These are phyloP conservation scores for Molorchus minor DNA, from an alignment of 2,888 invertebrate genomes.

Conservation along the genomic window DNA sequence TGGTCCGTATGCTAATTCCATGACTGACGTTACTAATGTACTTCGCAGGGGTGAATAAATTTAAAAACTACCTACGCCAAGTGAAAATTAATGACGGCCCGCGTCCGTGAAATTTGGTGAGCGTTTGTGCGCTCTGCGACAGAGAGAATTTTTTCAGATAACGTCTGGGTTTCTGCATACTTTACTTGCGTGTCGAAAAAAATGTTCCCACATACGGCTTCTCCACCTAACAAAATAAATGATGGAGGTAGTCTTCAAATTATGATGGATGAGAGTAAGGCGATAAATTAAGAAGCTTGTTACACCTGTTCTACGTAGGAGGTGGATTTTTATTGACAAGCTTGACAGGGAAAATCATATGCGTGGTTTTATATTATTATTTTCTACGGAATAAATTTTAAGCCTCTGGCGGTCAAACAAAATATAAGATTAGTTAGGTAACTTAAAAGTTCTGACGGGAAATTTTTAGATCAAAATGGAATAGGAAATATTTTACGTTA, in stretches of 20 bases:
- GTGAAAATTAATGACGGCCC: slow-evolving; percentile 12
- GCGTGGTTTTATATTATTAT: too few species aligned
- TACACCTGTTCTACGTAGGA: background rate
- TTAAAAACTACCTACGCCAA: slow-evolving; percentile 5
- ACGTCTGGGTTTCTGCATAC: slow-evolving; percentile 8
- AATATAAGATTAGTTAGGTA: too few species aligned
- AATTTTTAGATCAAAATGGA: too few species aligned
- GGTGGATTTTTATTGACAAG: background rate
- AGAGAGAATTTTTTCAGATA: slow-evolving; percentile 4
- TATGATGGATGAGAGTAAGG: background rate
- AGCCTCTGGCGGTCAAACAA: too few species aligned
- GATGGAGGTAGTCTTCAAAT: background rate
- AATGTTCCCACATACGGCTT: background rate
- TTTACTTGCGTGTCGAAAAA: slow-evolving; percentile 4
- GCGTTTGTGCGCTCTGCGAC: background rate
- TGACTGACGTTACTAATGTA: slow-evolving; percentile 8
- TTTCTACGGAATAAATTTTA: too few species aligned
- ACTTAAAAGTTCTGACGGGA: too few species aligned
- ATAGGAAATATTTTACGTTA: too few species aligned
- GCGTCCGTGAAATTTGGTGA: slow-evolving; percentile 13
- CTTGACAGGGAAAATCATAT: too few species aligned
- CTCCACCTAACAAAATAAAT: background rate
- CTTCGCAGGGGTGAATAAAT: slow-evolving; percentile 15
- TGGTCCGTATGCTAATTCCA: slow-evolving; percentile 6
- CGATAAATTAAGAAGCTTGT: background rate